These are phyloP conservation scores for Tethya wilhelma DNA, from an alignment of 37 sponge, comb jelly and placozoan species.

Conservation along the genomic window DNA sequence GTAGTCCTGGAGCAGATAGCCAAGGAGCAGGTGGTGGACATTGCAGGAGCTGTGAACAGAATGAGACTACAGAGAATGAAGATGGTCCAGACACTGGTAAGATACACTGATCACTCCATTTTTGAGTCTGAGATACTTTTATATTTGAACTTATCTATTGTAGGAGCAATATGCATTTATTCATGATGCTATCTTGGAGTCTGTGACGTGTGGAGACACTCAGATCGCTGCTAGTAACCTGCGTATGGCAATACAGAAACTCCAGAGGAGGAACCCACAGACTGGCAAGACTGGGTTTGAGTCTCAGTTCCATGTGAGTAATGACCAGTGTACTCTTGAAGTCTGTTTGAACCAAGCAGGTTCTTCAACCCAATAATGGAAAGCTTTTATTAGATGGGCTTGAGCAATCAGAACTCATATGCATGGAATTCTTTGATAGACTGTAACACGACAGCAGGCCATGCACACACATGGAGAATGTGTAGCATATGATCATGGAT, in stretches of 20 bases:
- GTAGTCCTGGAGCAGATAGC: conserved; percentile 56
- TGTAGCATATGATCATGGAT: too few species aligned
- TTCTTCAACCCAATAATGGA: too few species aligned
- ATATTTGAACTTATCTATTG: neutral
- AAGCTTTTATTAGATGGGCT: too few species aligned
- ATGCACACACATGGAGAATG: too few species aligned
- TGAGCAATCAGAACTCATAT: too few species aligned
- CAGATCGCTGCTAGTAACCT: conserved; percentile 35
- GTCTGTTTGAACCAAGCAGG: too few species aligned
- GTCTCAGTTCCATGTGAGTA: conserved; percentile 63
- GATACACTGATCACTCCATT: too few species aligned
- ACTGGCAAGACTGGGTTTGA: conserved; percentile 56
- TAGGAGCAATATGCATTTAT: conserved; percentile 66
- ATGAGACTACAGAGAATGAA: conserved; percentile 67
- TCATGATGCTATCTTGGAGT: conserved; percentile 66
- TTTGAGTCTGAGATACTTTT: neutral
- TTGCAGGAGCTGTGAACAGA: conserved; percentile 42
- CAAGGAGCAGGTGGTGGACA: conserved; percentile 58
- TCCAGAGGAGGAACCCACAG: conserved; percentile 20
- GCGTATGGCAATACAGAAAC: neutral
- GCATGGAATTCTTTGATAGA: too few species aligned
- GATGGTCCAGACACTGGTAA: conserved; percentile 68
- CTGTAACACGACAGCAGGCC: too few species aligned
- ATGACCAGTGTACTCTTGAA: too few species aligned
- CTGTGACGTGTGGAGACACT: conserved; percentile 51